Evolutionary conservation across 1,140 invertebrate genomes (phyloP), one percentile per base, ranked within the genome.

Genomic region (Lucilia cuprina): DNA sequence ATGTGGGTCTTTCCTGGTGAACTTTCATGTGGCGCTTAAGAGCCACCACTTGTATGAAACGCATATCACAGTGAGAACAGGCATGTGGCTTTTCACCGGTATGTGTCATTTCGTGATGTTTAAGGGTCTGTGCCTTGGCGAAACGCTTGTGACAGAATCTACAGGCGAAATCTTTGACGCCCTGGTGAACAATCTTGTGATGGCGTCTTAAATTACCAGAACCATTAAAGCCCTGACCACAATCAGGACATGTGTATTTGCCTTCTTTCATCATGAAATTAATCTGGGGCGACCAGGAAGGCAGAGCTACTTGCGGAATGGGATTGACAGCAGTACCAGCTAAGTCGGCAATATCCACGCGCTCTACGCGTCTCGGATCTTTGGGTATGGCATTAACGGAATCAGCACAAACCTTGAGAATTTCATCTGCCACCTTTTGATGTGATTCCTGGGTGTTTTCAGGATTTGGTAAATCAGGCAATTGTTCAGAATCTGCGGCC

Each of bases 21-120:
- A 89, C 88, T 5, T 89, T 87, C 83, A 90, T 89, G 77, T 91
- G 89, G 0, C 88, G 89, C 50, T 91, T 91, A 0, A 91, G 55
- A 3, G 89, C 89, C 47, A 89, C 89, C 74, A 89, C 86, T 83
- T 91, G 89, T 8, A 90, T 88, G 55, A 90, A 90, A 82, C 88
- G 87, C 2, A 88, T 90, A 12, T 88, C 89, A 74, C 89, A 90
- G 12, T 86, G 88, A 60, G 86, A 87, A 74, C 89, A 90, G 82
- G 89, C 89, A 30, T 89, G 89, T 0, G 89, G 89, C 35, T 90
- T 90, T 77, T 90, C 89, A 10, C 94, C 94, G 49, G 90, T 91
- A 9, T 91, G 90, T 0, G 89, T 90, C 90, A 90, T 91, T 74
- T 91, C 89, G 82, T 91, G 90, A 74, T 91, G 90, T 12, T 90